Evolutionary conservation across 2,113 vertebrate species (phyloP).

Genomic region (Gambusia affinis): DNA sequence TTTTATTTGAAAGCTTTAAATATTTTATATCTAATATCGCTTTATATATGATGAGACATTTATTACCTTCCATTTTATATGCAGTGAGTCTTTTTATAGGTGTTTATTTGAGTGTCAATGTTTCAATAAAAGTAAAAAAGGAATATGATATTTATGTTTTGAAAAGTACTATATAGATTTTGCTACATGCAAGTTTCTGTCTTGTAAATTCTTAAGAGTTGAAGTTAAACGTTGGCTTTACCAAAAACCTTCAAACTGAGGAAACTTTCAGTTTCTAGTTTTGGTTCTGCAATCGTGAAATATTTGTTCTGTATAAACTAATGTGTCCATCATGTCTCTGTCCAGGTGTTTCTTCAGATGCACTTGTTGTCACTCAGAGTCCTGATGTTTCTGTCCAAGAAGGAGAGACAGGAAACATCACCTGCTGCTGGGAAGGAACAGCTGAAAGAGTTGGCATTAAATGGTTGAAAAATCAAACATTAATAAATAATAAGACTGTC

Average conservation of each 20-base stretch:
- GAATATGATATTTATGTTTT: neutral
- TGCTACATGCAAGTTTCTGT: neutral
- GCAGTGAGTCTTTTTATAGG: neutral
- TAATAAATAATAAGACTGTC: fast-evolving
- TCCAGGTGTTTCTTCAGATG: conserved; percentile 32
- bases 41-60: neutral
- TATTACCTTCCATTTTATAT: neutral
- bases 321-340: fast-evolving
- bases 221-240: too few relatives aligned
- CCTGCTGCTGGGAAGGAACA: neutral
- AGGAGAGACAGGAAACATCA: neutral
- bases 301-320: fast-evolving
- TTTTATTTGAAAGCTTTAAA: neutral
- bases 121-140: too few relatives aligned
- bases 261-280: neutral
- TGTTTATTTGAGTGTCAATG: too few relatives aligned
- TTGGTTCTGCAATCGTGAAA: too few relatives aligned
- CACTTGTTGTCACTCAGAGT: neutral
- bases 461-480: neutral
- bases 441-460: fast-evolving
- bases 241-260: neutral
- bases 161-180: neutral
- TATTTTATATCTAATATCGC: neutral
- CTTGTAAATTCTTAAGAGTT: too few relatives aligned
- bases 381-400: neutral